These are phyloP conservation scores for Cyclargus thomasi DNA, from an alignment of 1,140 invertebrate genomes.

Conservation along the genomic window DNA sequence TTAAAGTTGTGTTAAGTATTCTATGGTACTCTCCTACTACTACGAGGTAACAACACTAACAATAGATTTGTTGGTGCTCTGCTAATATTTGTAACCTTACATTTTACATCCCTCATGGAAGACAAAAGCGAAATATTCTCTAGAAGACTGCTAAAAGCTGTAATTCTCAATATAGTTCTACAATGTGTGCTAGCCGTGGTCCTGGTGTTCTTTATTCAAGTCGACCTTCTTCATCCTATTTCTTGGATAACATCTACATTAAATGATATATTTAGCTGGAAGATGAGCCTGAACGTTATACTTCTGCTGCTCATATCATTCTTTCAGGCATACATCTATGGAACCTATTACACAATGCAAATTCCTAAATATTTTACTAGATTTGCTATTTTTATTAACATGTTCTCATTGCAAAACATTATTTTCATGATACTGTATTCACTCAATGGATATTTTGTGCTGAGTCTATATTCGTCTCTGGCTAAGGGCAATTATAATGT, in stretches of 20 bases:
- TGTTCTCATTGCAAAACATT: slow-evolving; percentile 78
- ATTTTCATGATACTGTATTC: slow-evolving; percentile 76
- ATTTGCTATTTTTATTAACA: slow-evolving; percentile 77
- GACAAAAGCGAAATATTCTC: slow-evolving; percentile 64
- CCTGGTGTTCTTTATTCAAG: slow-evolving; percentile 56
- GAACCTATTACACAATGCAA: slow-evolving; percentile 53
- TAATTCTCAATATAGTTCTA: slow-evolving; percentile 58
- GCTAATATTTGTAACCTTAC: neutral
- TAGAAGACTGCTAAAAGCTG: slow-evolving; percentile 55
- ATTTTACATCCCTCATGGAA: slow-evolving; percentile 44
- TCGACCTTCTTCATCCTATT: slow-evolving; percentile 54
- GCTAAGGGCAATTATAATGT: slow-evolving; percentile 72
- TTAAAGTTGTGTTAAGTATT: too few species aligned
- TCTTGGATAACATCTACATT: slow-evolving; percentile 56
- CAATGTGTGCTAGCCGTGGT: slow-evolving; percentile 55
- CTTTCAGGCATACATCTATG: slow-evolving; percentile 67
- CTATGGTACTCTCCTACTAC: too few species aligned
- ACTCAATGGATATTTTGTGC: slow-evolving; percentile 76
- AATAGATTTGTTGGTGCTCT: neutral
- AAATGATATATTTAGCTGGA: slow-evolving; percentile 59
- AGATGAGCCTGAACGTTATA: slow-evolving; percentile 58
- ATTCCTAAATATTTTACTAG: slow-evolving; percentile 76
- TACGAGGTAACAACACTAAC: too few species aligned
- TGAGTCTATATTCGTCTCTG: slow-evolving; percentile 79
- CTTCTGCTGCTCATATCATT: slow-evolving; percentile 57